Conservation (phyloP, 2,113 vertebrate species). For the Mus spicilegus region DNA sequence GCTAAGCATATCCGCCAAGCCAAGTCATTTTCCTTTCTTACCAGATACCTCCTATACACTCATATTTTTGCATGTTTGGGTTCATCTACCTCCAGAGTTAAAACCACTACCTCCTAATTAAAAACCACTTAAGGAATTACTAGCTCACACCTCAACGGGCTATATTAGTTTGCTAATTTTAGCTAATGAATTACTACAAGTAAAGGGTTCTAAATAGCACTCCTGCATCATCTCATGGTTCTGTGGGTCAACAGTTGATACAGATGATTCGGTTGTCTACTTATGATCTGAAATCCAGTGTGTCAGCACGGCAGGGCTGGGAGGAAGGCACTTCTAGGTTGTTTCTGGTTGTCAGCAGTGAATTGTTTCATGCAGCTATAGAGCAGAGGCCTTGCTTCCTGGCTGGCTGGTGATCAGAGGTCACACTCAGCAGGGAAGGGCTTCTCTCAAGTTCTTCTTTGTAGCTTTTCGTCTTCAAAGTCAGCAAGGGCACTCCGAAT, state of each 20-base stretch:
- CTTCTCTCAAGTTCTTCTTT: neutral
- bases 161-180: neutral
- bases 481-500: neutral
- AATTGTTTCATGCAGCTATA: neutral
- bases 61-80: neutral
- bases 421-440: neutral
- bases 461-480: neutral
- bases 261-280: neutral
- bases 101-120: neutral
- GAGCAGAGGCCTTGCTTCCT: neutral
- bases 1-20: neutral
- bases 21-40: neutral
- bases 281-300: neutral
- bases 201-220: neutral
- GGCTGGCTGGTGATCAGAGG: neutral
- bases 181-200: neutral
- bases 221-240: neutral
- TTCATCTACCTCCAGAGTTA: neutral
- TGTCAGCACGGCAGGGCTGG: neutral
- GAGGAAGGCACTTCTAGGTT: neutral
- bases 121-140: constrained; percentile 19
- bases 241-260: neutral
- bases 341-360: too few relatives aligned
- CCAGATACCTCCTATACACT: neutral
- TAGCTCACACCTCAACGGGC: neutral